Conservation (phyloP, 1,140 invertebrate genomes). For the Drosophila pectinifera region DNA sequence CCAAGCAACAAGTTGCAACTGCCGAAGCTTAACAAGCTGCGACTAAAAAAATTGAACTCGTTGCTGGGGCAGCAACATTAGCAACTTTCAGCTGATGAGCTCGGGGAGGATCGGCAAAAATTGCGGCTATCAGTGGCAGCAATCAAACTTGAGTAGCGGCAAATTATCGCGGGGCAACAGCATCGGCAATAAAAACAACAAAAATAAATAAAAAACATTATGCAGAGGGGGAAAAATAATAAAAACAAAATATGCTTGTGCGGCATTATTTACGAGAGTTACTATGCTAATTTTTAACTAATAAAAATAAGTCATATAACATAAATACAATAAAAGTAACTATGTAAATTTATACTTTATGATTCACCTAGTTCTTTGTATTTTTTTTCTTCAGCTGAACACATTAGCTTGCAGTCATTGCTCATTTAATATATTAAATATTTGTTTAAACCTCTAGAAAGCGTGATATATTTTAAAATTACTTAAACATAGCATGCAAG, state of each 20-base stretch:
- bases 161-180: conserved; percentile 7
- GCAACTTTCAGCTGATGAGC: conserved; percentile 21
- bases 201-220: conserved; percentile 5
- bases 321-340: background rate
- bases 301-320: background rate
- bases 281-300: background rate
- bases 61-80: conserved; percentile 24
- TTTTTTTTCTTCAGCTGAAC: no score
- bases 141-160: conserved; percentile 30
- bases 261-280: background rate
- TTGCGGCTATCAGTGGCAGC: conserved; percentile 24
- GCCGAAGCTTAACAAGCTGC: conserved; percentile 29
- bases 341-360: background rate
- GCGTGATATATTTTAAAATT: no score
- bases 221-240: background rate
- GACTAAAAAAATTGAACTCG: conserved; percentile 14
- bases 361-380: background rate
- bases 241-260: no score
- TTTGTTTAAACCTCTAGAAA: no score
- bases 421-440: no score
- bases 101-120: background rate
- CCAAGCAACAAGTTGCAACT: conserved; percentile 55
- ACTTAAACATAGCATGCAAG: no score
- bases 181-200: background rate
- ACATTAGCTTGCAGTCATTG: no score